Base-by-base conservation (phyloP, 53 echinoderm and acorn worm species). In the Stichopus horrens region DNA sequence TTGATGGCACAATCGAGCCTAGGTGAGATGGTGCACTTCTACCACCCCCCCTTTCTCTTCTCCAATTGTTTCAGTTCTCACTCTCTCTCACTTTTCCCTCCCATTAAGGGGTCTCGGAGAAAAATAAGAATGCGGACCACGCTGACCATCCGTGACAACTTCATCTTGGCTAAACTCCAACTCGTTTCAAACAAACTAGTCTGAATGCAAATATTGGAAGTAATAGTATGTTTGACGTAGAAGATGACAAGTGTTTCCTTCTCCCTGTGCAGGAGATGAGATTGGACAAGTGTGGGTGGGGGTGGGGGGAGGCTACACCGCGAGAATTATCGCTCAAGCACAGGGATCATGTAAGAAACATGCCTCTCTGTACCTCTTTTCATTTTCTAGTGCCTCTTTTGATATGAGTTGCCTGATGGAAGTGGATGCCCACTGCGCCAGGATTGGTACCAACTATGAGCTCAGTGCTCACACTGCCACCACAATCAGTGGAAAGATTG, bases 1-100 rank as follows among this genome's bases (percentile, higher is more conserved):
- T 97, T 87, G 88, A 90, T 59, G 98, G 98, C 68, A 76, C 89
- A 5, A 73, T 97, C 23, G 91, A 94, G 65, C 98, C 98, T 83
- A 97, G 98, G 98, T 97, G 93, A 74, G 82, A 37, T 37, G 37
- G 37, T 37, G 37, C 37, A 37, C 37, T 37, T 37, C 37, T 37
- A 37, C 37, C 37, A 37, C 0, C 37, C 37, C 37, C 68, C 68
- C 68, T 67, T 11, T 67, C 13, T 14, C 68, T 11, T 67, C 68
- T 14, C 68, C 13, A 37, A 1, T 2, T 37, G 37, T 37, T 37
- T 37, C 37, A 37, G 2, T 37, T 37, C 37, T 37, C 37, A 37
- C 37, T 37, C 37, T 37, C 2, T 37, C 37, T 37, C 37, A 37
- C 37, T 37, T 37, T 2, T 37, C 2, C 37, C 37, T 37, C 37